A percentile compares a stretch with the other conserved stretches of the same genome.
These are phyloP conservation scores for Mobula hypostoma DNA, from an alignment of 2,113 vertebrate genomes.

Conservation along the genomic window DNA sequence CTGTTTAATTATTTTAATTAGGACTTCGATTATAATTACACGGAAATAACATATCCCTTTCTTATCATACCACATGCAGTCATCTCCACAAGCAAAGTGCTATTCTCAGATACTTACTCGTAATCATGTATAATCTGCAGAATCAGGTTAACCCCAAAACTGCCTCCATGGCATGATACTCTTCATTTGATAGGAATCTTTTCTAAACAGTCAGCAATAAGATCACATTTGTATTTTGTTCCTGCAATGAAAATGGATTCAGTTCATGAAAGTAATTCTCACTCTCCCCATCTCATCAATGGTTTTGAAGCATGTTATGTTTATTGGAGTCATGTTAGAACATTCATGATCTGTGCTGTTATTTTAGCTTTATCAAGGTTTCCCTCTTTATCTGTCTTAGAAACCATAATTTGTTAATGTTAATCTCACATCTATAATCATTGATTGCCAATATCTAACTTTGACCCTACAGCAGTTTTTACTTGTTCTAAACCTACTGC, in stretches of 20 bases:
- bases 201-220: neutral
- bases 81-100: neutral
- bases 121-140: neutral
- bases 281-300: neutral
- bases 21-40: neutral
- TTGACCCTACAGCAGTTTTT: too few relatives aligned
- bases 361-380: neutral
- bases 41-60: neutral
- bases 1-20: neutral
- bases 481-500: too few relatives aligned
- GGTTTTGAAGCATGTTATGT: neutral
- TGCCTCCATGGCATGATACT: neutral
- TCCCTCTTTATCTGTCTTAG: neutral
- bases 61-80: neutral
- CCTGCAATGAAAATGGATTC: neutral
- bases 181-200: neutral
- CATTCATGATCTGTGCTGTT: neutral
- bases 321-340: neutral
- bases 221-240: neutral
- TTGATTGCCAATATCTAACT: neutral
- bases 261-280: neutral
- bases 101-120: neutral
- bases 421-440: neutral
- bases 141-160: neutral
- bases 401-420: neutral